Evolutionary conservation across 2,888 invertebrate species (phyloP).

Genomic region (Caenorhabditis sp.): DNA sequence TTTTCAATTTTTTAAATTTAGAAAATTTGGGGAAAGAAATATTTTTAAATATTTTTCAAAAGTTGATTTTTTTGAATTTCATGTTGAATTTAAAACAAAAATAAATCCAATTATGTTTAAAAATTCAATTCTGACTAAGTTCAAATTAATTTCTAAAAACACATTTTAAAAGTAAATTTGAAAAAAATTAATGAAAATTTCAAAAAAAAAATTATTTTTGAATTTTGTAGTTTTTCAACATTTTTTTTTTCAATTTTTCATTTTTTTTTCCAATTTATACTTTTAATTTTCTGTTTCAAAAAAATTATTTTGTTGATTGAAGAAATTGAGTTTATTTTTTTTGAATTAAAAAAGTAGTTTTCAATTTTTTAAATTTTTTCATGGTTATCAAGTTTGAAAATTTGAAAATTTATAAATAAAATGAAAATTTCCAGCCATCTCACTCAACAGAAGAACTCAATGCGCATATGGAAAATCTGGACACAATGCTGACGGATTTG

Average conservation of each 20-base stretch:
- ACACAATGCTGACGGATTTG: slow-evolving; percentile 80
- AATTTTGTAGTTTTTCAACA: too few relatives aligned
- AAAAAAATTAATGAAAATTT: too few relatives aligned
- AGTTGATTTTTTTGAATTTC: too few relatives aligned
- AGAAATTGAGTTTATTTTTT: background rate
- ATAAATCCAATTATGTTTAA: background rate
- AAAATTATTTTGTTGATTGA: too few relatives aligned
- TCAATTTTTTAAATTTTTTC: background rate
- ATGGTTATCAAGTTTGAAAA: too few relatives aligned
- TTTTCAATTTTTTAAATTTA: background rate
- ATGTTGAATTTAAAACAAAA: too few relatives aligned
- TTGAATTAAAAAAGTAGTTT: background rate
- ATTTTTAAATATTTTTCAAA: background rate
- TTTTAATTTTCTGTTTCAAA: too few relatives aligned
- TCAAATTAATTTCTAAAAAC: background rate
- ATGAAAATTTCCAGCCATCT: slow-evolving; percentile 68
- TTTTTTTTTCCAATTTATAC: too few relatives aligned
- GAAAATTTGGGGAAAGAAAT: too few relatives aligned
- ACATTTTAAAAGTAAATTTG: too few relatives aligned
- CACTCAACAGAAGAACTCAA: slow-evolving; percentile 76
- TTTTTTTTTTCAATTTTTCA: background rate
- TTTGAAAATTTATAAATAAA: too few relatives aligned
- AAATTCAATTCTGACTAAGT: background rate
- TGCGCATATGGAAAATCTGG: slow-evolving; percentile 74
- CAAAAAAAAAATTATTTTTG: too few relatives aligned